Conservation (phyloP, 2,797 vertebrate genomes). For the Gymnothorax javanicus region DNA sequence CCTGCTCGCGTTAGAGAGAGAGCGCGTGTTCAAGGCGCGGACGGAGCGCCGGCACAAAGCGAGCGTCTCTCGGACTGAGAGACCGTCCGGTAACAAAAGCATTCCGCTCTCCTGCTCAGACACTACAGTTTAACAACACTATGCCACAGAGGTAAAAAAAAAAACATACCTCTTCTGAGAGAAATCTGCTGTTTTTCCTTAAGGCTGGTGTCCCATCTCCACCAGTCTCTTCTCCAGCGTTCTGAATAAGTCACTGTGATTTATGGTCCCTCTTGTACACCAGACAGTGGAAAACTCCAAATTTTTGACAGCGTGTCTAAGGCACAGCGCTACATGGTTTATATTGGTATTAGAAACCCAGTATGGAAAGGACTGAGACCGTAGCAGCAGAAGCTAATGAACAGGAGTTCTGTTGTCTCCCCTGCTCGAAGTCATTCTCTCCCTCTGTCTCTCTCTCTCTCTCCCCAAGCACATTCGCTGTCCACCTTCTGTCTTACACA, state of each 20-base stretch:
- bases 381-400: background rate
- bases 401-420: conserved; percentile 10
- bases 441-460: background rate
- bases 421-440: conserved; percentile 26
- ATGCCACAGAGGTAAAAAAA: background rate
- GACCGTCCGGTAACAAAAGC: conserved; percentile 31
- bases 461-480: background rate
- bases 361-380: background rate
- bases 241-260: background rate
- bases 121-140: background rate
- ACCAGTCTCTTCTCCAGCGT: background rate
- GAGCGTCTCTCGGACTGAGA: background rate
- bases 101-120: conserved; percentile 4
- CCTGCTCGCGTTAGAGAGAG: background rate
- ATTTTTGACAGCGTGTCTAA: background rate
- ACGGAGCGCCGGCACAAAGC: background rate
- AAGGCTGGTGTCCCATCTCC: conserved; percentile 16
- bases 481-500: background rate
- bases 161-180: conserved; percentile 23
- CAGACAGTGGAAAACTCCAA: conserved; percentile 22
- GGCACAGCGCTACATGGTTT: background rate
- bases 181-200: background rate
- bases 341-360: background rate
- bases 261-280: background rate
- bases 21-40: background rate